Percentiles rank a stretch among this genome's conserved stretches.
Conservation (phyloP, 2,113 vertebrate genomes). For the Siphamia tubifer region DNA sequence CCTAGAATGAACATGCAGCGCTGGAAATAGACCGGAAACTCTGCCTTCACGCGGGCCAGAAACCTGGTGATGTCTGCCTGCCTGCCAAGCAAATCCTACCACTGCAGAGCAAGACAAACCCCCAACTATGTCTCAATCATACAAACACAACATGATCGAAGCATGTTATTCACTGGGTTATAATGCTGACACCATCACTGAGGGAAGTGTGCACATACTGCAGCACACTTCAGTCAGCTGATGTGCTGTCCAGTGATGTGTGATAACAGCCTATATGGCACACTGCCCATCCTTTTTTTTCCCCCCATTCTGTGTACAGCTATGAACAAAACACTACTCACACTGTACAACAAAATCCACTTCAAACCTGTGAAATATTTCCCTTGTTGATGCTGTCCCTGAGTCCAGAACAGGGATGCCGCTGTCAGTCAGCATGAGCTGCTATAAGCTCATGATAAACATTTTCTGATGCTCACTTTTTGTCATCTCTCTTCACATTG, state of each 20-base stretch:
- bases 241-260: conserved; percentile 43
- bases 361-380: conserved; percentile 13
- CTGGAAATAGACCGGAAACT: conserved; percentile 76
- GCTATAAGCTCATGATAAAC: background rate
- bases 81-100: conserved; percentile 39
- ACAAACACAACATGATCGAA: conserved; percentile 38
- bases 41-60: conserved; percentile 41
- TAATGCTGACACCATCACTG: conserved; percentile 30
- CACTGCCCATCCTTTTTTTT: conserved; percentile 14
- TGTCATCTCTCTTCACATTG: background rate
- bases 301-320: conserved; percentile 26
- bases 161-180: conserved; percentile 28
- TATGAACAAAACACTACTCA: conserved; percentile 12
- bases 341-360: conserved; percentile 23
- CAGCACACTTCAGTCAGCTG: conserved; percentile 31
- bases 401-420: background rate
- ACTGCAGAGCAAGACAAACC: background rate
- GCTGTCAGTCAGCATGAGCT: background rate
- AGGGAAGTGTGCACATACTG: conserved; percentile 12
- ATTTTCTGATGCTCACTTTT: background rate
- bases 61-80: conserved; percentile 49
- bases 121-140: conserved; percentile 31
- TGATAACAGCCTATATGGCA: conserved; percentile 39
- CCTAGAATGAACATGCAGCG: conserved; percentile 68
- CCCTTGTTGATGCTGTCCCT: background rate